Conservation (phyloP, 2,797 vertebrate genomes). For the Tiaroga cobitis region DNA sequence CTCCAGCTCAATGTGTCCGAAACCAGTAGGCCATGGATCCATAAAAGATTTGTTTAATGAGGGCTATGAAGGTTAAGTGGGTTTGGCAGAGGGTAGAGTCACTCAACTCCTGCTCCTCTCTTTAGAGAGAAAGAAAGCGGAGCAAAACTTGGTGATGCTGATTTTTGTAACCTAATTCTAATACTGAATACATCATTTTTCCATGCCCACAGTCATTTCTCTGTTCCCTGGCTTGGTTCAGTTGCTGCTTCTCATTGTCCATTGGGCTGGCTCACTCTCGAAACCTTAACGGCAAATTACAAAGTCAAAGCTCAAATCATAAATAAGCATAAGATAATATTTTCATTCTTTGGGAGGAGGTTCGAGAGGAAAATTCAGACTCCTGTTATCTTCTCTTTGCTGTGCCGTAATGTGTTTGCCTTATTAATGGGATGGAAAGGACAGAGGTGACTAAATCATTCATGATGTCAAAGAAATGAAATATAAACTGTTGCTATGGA, state of each 20-base stretch:
- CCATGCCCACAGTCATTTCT: slow-evolving; percentile 53
- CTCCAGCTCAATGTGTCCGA: neutral
- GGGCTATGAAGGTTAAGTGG: slow-evolving; percentile 72
- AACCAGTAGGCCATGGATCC: neutral
- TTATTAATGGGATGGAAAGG: slow-evolving; percentile 58
- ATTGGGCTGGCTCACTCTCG: slow-evolving; percentile 14
- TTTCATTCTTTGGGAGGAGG: slow-evolving; percentile 59
- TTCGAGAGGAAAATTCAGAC: slow-evolving; percentile 13
- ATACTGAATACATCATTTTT: slow-evolving; percentile 69
- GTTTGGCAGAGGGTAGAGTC: slow-evolving; percentile 67
- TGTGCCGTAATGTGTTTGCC: slow-evolving; percentile 43
- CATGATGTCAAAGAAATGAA: slow-evolving; percentile 21
- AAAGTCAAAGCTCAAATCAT: slow-evolving; percentile 60
- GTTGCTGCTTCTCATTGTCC: slow-evolving; percentile 47
- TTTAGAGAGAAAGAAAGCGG: neutral
- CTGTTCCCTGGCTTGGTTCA: slow-evolving; percentile 15
- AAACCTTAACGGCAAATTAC: slow-evolving; percentile 55
- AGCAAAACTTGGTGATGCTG: slow-evolving; percentile 70
- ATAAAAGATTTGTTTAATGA: slow-evolving; percentile 46
- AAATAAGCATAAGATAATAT: slow-evolving; percentile 66
- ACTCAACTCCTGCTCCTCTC: neutral
- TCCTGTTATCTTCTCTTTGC: slow-evolving; percentile 47
- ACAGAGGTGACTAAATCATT: slow-evolving; percentile 45
- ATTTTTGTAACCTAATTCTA: slow-evolving; percentile 68
- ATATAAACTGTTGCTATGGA: slow-evolving; percentile 29